Conservation (phyloP, 2,797 vertebrate genomes). For the Leptatherina wallacei region DNA sequence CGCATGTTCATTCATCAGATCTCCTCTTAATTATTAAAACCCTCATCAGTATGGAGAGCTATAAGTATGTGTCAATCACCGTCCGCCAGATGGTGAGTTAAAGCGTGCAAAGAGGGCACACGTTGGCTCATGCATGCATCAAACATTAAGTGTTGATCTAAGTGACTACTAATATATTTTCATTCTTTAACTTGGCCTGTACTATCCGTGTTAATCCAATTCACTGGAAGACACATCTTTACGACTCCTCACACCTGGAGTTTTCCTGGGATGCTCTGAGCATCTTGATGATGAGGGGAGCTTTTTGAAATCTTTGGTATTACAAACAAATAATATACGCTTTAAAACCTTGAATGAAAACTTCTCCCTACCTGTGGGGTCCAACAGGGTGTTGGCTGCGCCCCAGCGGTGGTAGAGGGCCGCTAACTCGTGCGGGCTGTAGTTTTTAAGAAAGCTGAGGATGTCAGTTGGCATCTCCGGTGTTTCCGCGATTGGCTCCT, state of each 20-base stretch:
- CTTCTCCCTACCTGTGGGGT: slow-evolving; percentile 86
- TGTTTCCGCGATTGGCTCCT: slow-evolving; percentile 80
- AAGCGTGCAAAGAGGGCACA: slow-evolving; percentile 17
- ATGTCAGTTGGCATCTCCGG: slow-evolving; percentile 85
- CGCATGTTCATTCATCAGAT: slow-evolving; percentile 39
- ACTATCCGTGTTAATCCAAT: neutral
- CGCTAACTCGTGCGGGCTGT: slow-evolving; percentile 92
- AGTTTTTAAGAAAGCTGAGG: slow-evolving; percentile 90
- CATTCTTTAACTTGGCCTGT: neutral
- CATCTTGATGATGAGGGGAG: slow-evolving; percentile 28
- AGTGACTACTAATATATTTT: neutral
- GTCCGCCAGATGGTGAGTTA: slow-evolving; percentile 48
- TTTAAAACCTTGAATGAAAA: neutral
- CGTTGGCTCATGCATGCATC: neutral
- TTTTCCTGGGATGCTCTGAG: slow-evolving; percentile 28
- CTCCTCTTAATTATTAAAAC: slow-evolving; percentile 57
- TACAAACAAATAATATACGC: neutral
- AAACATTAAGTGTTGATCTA: neutral
- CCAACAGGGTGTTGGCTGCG: slow-evolving; percentile 83
- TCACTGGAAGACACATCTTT: slow-evolving; percentile 16
- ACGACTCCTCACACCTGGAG: slow-evolving; percentile 39
- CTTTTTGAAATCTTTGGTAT: neutral
- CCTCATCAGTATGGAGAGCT: slow-evolving; percentile 41
- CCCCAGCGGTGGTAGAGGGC: slow-evolving; percentile 92
- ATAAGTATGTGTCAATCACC: slow-evolving; percentile 57